phyloP scores from a whole-genome alignment of 2,113 vertebrate genomes.

The Mastomys coucha region DNA sequence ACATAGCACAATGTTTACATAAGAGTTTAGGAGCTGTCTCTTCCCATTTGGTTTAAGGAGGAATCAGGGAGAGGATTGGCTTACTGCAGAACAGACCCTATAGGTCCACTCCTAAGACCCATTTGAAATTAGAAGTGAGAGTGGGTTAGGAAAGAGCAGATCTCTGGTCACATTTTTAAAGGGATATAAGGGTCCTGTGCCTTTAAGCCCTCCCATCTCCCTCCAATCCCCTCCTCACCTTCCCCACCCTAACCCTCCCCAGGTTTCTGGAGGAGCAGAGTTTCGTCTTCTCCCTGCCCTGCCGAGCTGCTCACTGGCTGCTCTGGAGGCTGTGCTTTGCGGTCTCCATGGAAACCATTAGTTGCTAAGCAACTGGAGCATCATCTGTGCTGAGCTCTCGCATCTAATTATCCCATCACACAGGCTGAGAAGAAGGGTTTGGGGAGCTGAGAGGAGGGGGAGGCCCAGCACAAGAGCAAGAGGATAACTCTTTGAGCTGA shows the following conservation, averaged over 20 bases:
- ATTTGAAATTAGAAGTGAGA: slow-evolving; percentile 36
- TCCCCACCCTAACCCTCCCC: slow-evolving; percentile 79
- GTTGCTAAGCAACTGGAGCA: slow-evolving; percentile 95
- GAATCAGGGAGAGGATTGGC: slow-evolving; percentile 23
- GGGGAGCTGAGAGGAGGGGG: slow-evolving; percentile 83
- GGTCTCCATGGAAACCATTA: slow-evolving; percentile 94
- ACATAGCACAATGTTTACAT: not conserved
- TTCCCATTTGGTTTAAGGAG: slow-evolving; percentile 36
- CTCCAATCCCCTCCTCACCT: slow-evolving; percentile 38
- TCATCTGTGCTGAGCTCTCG: slow-evolving; percentile 90
- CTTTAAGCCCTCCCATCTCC: slow-evolving; percentile 84
- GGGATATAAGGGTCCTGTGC: slow-evolving; percentile 66
- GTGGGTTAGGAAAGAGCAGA: not conserved
- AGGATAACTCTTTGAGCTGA: slow-evolving; percentile 85
- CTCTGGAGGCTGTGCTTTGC: slow-evolving; percentile 89
- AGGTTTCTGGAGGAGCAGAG: slow-evolving; percentile 85
- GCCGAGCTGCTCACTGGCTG: slow-evolving; percentile 89
- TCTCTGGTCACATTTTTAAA: slow-evolving; percentile 62
- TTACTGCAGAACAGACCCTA: not conserved
- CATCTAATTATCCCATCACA: slow-evolving; percentile 93
- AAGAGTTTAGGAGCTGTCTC: not conserved
- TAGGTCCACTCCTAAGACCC: not conserved
- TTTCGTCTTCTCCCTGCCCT: slow-evolving; percentile 85
- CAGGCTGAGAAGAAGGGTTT: slow-evolving; percentile 86
- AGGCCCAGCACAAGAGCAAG: slow-evolving; percentile 74